phyloP scores from a whole-genome alignment of 2,888 invertebrate species.

The Caenorhabditis sp. region DNA sequence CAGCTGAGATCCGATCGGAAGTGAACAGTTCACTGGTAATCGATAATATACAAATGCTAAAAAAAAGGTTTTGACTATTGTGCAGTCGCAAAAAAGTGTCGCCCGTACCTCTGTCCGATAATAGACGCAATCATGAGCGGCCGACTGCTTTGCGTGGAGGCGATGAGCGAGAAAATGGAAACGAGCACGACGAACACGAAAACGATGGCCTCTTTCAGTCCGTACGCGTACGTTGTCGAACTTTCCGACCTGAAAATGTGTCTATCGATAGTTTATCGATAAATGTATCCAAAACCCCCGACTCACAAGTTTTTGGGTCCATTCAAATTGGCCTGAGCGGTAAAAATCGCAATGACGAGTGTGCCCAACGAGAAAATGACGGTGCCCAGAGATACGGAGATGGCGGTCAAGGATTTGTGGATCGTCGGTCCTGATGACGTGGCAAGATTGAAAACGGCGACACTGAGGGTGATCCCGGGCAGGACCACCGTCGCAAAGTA shows the following conservation, averaged over 20 bases:
- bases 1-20: constrained; percentile 47
- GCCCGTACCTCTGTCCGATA: constrained; percentile 43
- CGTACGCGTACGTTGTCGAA: constrained; percentile 41
- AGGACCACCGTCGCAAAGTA: constrained; percentile 58
- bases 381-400: constrained; percentile 37
- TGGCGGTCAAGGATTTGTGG: constrained; percentile 32
- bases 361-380: constrained; percentile 43
- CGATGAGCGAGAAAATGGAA: constrained; percentile 41
- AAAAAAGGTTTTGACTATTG: too few species aligned
- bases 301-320: constrained; percentile 41
- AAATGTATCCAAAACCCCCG: neutral
- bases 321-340: constrained; percentile 44
- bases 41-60: constrained; percentile 37
- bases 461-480: constrained; percentile 45
- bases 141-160: constrained; percentile 24
- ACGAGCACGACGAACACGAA: constrained; percentile 41
- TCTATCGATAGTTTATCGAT: neutral
- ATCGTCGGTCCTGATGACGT: neutral
- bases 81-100: neutral
- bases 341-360: constrained; percentile 34
- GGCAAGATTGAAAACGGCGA: constrained; percentile 25
- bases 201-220: constrained; percentile 45
- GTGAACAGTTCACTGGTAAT: constrained; percentile 47
- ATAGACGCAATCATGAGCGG: constrained; percentile 28
- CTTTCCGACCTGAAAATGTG: constrained; percentile 29